Evolutionary conservation across 2,888 invertebrate genomes (phyloP).

Genomic region (Mesorhabditis belari): DNA sequence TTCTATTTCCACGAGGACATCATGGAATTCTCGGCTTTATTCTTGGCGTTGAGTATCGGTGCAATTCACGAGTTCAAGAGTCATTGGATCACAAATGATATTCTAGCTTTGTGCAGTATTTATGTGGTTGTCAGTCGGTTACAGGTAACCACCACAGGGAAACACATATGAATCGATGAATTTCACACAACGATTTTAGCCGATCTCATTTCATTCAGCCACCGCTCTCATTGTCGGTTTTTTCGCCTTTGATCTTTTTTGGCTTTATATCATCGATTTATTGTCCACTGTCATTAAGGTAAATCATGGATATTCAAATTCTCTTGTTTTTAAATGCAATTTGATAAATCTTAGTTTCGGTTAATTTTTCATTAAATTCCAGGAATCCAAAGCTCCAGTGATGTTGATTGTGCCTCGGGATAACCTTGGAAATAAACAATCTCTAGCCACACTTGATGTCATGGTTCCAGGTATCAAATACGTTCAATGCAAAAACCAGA

Average conservation of each 20-base stretch:
- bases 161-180: no score
- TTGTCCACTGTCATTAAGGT: slow-evolving; percentile 2
- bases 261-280: slow-evolving; percentile 31
- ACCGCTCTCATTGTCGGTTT: slow-evolving; percentile 26
- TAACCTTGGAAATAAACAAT: slow-evolving; percentile 26
- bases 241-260: slow-evolving; percentile 30
- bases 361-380: no score
- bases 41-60: slow-evolving; percentile 23
- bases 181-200: slow-evolving; percentile 13
- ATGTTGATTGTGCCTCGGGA: slow-evolving; percentile 30
- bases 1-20: slow-evolving; percentile 35
- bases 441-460: slow-evolving; percentile 26
- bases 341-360: no score
- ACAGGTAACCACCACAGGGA: no score
- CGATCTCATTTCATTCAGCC: slow-evolving; percentile 29
- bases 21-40: slow-evolving; percentile 23
- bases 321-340: no score
- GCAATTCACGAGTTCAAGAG: slow-evolving; percentile 22
- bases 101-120: slow-evolving; percentile 28
- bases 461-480: slow-evolving; percentile 31
- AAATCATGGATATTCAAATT: no score
- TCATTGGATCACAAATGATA: slow-evolving; percentile 31
- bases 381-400: slow-evolving; percentile 15
- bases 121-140: slow-evolving; percentile 31
- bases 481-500: not conserved